A percentile compares a stretch with the other conserved stretches of the same genome.
Evolutionary conservation across 2,888 invertebrate species (phyloP).

Genomic region (Drosophila demipolita): DNA sequence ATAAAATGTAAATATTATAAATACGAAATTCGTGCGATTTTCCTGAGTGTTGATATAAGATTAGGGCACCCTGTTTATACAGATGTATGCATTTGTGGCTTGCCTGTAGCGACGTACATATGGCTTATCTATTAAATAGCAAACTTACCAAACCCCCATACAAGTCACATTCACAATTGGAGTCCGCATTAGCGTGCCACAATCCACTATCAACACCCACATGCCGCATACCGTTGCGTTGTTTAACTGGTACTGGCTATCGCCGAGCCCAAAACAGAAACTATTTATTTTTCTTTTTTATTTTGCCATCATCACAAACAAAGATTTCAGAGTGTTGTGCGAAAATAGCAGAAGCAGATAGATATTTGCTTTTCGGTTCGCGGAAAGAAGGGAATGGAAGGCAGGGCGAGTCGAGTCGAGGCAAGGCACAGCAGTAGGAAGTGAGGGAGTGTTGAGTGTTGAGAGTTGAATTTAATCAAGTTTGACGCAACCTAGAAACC

Average conservation of each 20-base stretch:
- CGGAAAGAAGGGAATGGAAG: background rate
- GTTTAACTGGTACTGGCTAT: slow-evolving; percentile 28
- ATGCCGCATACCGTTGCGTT: slow-evolving; percentile 10
- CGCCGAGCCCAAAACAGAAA: slow-evolving; percentile 15
- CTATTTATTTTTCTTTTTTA: background rate
- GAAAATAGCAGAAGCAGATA: slow-evolving; percentile 4
- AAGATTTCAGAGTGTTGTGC: slow-evolving; percentile 9
- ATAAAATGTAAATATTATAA: background rate
- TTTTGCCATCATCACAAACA: background rate
- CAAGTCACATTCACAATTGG: slow-evolving; percentile 1
- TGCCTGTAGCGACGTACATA: background rate
- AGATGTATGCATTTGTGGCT: background rate
- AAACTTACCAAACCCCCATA: slow-evolving; percentile 8
- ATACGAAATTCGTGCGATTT: background rate
- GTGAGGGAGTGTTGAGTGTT: slow-evolving; percentile 33
- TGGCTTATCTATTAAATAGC: slow-evolving; percentile 25
- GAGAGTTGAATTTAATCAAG: slow-evolving; percentile 66
- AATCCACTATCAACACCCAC: slow-evolving; percentile 30
- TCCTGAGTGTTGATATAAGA: background rate
- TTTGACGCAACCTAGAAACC: slow-evolving; percentile 67
- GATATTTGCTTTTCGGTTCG: background rate
- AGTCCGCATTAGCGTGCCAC: slow-evolving; percentile 27
- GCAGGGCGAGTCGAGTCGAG: background rate
- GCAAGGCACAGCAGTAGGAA: background rate
- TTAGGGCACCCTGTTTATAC: slow-evolving; percentile 15